Evolutionary conservation across 30 jellyfish, hydroid and myxozoan species (phyloP), one percentile per base, ranked within the genome.

Genomic region (Chrysaora quinquecirrha): DNA sequence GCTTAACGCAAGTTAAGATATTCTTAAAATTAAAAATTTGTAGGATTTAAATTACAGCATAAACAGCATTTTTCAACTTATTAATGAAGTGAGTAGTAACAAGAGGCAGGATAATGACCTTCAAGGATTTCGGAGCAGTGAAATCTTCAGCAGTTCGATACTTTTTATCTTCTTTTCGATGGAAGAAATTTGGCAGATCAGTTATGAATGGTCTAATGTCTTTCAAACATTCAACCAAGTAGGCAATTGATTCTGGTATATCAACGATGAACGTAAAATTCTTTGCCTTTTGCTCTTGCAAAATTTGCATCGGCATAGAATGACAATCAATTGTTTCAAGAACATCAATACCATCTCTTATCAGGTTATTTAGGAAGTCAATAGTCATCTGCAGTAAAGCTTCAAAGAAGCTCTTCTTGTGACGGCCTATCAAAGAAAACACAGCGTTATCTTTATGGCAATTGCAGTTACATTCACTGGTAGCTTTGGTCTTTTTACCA

Each of bases 321-420:
- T 70, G 66, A 6, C 48, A 14, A 7, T 47, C 90, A 23, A 62
- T 50, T 33, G 48, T 56, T n/a, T 80, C 85, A 80, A 63, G 33
- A 12, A 91, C 96, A 22, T 49, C 76, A 19, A 78, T 50, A 16
- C 94, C 98, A 79, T 91, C 99, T 80, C 76, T 82, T 2, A 94
- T 68, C 2, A 94, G 91, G 29, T 81, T 54, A 78, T 84, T 94
- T 48, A 88, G 54, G 64, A 79, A 94, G 78, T 75, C 85, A 20
- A 83, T 43, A 9, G 96, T 75, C 88, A 94, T 25, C 21, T 81
- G 73, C 43, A 94, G 91, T 20, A 94, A 70, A 2, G 95, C 78
- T 67, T 87, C 95, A 50, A 87, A 94, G 66, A 94, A 94, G 76
- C 75, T 85, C 65, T 87, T 74, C 87, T 87, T 88, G 87, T 87